phyloP scores from a whole-genome alignment of 1,140 invertebrate genomes.

The Anastrepha ludens region DNA sequence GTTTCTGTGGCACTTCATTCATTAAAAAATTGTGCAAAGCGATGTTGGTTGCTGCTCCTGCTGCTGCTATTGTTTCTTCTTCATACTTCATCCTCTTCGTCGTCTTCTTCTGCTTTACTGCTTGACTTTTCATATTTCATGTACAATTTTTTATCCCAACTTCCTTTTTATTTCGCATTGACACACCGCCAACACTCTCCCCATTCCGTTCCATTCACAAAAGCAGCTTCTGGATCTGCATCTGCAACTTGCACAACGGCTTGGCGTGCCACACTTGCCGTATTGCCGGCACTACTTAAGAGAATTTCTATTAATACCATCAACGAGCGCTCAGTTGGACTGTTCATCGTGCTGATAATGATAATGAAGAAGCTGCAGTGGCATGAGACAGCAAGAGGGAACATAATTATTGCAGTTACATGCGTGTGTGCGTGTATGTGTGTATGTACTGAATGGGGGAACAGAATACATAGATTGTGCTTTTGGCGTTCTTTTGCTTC shows the following conservation, averaged over 20 bases:
- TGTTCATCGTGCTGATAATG: too few relatives aligned
- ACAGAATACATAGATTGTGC: too few relatives aligned
- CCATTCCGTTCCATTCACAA: background rate
- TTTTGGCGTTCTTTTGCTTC: too few relatives aligned
- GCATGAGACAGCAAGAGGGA: too few relatives aligned
- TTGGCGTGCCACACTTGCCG: background rate
- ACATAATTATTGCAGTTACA: too few relatives aligned
- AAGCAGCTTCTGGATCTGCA: background rate
- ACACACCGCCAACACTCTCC: constrained; percentile 7
- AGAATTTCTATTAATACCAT: too few relatives aligned
- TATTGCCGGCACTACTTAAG: background rate
- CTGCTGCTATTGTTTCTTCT: background rate
- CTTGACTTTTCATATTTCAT: background rate
- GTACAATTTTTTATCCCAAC: background rate
- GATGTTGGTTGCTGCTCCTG: background rate
- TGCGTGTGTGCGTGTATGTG: too few relatives aligned
- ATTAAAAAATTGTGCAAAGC: constrained; percentile 17
- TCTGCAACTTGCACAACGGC: background rate
- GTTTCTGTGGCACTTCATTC: constrained; percentile 25
- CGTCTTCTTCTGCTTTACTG: background rate
- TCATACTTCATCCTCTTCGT: background rate
- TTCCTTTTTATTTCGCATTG: constrained; percentile 22
- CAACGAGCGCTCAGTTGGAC: too few relatives aligned
- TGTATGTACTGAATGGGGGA: too few relatives aligned
- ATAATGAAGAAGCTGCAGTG: too few relatives aligned